Conservation (phyloP, 2,888 invertebrate genomes). For the Cataglyphis albicans region DNA sequence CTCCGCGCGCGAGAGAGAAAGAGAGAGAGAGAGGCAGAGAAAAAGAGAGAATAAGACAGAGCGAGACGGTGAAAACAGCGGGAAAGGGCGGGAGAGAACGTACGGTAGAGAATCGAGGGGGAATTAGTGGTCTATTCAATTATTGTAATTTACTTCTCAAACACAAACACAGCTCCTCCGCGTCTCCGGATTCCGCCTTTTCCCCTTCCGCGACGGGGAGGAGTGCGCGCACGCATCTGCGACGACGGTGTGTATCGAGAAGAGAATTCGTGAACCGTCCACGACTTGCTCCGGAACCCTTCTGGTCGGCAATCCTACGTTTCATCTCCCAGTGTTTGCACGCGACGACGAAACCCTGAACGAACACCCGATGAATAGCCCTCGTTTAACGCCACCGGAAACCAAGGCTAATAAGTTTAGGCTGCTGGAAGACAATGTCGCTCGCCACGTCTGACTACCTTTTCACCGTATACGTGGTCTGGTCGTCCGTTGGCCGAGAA, state of each 20-base stretch:
- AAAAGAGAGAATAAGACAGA: not conserved
- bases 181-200: constrained; percentile 62
- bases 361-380: constrained; percentile 79
- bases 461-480: constrained; percentile 27
- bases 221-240: constrained; percentile 22
- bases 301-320: constrained; percentile 19
- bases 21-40: constrained; percentile 10
- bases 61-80: constrained; percentile 38
- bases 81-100: constrained; percentile 43
- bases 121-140: constrained; percentile 85
- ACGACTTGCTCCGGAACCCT: constrained; percentile 22
- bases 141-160: constrained; percentile 85
- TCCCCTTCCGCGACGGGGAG: constrained; percentile 50
- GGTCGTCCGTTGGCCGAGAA: not conserved
- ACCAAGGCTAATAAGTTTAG: constrained; percentile 67
- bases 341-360: constrained; percentile 66
- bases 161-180: constrained; percentile 80
- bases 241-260: constrained; percentile 1
- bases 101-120: constrained; percentile 68
- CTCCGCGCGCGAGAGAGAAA: constrained; percentile 17
- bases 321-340: constrained; percentile 56
- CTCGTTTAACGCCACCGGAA: constrained; percentile 76
- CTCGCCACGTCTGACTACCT: constrained; percentile 28
- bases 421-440: constrained; percentile 54
- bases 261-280: constrained; percentile 59